Base-by-base conservation (phyloP, 2,797 vertebrate species). In the Mormyrus proboscirostris region DNA sequence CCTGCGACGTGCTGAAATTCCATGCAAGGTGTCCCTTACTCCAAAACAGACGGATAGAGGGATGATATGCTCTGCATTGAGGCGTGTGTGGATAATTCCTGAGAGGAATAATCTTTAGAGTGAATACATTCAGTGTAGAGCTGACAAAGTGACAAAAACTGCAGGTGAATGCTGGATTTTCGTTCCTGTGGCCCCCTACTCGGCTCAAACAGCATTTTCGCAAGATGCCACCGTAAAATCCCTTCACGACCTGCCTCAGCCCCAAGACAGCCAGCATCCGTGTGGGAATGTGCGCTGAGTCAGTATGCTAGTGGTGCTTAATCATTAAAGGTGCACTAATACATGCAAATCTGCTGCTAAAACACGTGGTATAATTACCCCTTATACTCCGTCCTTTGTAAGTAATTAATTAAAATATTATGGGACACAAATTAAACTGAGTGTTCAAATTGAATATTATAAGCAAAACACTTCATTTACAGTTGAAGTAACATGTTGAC, bases 241-340 rank as follows among this genome's bases (percentile, higher is more conserved):
- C n/a, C 51, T 86, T 86, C 33, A 86, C 7, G 25, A 51, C 33
- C 53, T 8, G n/a, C 29, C 25, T 41, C 29, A 86, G 51, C 50
- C 33, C 51, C 3, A 14, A 57, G 51, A 41, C 33, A 19, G 14
- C 53, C 85, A 57, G 51, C 29, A 22, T 53, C 85, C 9, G 2
- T 41, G 49, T 59, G 53, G 51, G 38, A 87, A 10, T 38, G 33
- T 25, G 22, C 3, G 0, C n/a, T 5, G 25, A 86, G 50, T 22
- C 84, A 55, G 33, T n/a, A 29, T 12, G 33, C 29, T 44, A 10
- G 50, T 57, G 29, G 50, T 44, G n/a, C 7, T 38, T 87, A 57
- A 87, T 59, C 85, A 87, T 87, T 38, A 59, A 87, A 87, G 53
- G 51, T 25, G 12, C 85, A 59, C 29, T 59, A 57, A 87, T 55